Evolutionary conservation across 2,797 vertebrate genomes (phyloP).

Genomic region (Taeniopygia guttata): DNA sequence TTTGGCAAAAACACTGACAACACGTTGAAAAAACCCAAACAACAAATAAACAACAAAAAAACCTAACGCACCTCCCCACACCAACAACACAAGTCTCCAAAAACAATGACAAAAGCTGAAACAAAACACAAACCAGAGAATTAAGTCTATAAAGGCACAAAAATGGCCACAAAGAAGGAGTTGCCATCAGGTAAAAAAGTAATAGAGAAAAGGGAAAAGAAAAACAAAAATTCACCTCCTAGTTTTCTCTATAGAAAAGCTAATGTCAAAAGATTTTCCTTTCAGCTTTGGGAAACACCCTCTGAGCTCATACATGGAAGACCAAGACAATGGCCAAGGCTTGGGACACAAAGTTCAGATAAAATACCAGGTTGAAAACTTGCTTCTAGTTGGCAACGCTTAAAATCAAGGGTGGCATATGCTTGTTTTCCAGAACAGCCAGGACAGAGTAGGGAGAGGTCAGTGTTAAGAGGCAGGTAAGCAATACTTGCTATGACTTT

Average conservation of each 20-base stretch:
- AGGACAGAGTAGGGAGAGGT: neutral
- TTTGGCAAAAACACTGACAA: neutral
- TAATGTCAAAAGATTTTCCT: neutral
- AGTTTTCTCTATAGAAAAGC: neutral
- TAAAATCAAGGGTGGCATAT: neutral
- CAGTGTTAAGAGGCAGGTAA: neutral
- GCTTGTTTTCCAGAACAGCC: neutral
- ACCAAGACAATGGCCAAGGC: neutral
- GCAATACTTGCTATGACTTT: neutral
- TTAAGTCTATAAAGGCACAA: neutral
- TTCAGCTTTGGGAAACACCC: neutral
- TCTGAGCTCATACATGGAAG: fast-evolving
- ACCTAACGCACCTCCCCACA: neutral
- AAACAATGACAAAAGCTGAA: neutral
- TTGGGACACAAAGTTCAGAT: neutral
- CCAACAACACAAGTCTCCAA: neutral
- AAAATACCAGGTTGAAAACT: neutral
- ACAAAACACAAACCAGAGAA: neutral
- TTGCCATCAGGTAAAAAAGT: neutral
- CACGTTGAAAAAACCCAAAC: neutral
- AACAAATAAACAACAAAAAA: neutral
- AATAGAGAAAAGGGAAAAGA: neutral
- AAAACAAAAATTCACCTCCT: too few relatives aligned
- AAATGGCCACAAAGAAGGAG: neutral
- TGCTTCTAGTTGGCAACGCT: neutral